A percentile compares a stretch with the other conserved stretches of the same genome.
These are phyloP conservation scores for Lycophotia porphyrea DNA, from an alignment of 2,888 invertebrate genomes.

Conservation along the genomic window DNA sequence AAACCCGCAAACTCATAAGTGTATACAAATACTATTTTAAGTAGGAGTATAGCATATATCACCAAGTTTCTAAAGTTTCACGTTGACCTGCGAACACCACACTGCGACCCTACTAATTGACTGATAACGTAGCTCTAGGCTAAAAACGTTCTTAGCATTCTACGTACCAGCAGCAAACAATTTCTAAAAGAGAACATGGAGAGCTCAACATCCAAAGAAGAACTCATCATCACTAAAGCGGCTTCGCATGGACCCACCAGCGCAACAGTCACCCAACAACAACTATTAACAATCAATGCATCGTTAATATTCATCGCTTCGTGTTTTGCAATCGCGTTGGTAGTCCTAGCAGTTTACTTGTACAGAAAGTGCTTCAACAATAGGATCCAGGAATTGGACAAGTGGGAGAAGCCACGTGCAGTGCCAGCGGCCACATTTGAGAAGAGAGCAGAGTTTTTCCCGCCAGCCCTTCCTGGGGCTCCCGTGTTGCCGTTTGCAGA, in stretches of 20 bases:
- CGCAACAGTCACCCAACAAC: not conserved
- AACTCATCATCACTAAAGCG: not conserved
- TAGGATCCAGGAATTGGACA: not conserved
- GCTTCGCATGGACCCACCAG: not conserved
- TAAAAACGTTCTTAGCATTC: not conserved
- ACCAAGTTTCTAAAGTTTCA: not conserved
- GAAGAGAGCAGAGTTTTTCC: conserved; percentile 2
- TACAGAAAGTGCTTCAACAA: conserved; percentile 1
- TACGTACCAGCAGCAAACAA: not conserved
- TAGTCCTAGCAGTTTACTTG: not conserved
- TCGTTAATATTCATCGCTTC: not conserved
- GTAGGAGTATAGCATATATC: not conserved
- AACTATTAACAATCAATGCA: not conserved
- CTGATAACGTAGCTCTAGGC: not conserved
- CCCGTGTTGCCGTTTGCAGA: not conserved
- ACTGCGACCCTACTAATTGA: no score
- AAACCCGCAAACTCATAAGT: not conserved
- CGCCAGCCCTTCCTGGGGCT: not conserved
- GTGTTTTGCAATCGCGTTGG: not conserved
- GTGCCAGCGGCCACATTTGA: not conserved
- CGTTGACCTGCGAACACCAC: no score
- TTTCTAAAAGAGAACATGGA: not conserved
- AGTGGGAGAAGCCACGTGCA: not conserved
- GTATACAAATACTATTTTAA: not conserved
- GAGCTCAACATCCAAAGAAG: not conserved